Conservation (phyloP, 2,113 vertebrate genomes). For the Anoplopoma fimbria region DNA sequence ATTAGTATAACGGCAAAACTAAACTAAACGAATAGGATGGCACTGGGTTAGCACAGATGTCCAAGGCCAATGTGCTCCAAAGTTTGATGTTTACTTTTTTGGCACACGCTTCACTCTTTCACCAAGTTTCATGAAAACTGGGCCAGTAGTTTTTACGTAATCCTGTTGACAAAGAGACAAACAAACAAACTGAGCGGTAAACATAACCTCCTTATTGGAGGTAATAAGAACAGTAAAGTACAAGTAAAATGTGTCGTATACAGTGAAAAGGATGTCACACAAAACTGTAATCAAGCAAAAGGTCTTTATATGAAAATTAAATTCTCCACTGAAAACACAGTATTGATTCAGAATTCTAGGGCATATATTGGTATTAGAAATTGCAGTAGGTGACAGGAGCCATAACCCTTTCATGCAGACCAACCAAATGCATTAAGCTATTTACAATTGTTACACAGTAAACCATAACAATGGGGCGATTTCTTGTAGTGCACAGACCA, state of each 20-base stretch:
- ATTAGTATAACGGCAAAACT: neutral
- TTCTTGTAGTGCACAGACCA: no score
- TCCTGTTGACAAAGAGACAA: neutral
- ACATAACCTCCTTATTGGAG: neutral
- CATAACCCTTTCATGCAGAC: neutral
- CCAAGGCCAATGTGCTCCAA: neutral
- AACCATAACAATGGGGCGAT: neutral
- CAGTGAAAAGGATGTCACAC: neutral
- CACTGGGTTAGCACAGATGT: neutral
- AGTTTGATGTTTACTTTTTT: neutral
- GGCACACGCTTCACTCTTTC: neutral
- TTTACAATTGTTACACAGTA: neutral
- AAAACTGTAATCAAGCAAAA: neutral
- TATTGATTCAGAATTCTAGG: neutral
- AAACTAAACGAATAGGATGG: neutral
- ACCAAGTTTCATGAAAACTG: neutral
- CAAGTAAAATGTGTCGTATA: neutral
- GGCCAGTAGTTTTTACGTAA: neutral
- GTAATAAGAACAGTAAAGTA: neutral
- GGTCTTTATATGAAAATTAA: neutral
- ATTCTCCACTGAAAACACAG: neutral
- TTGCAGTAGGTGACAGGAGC: neutral
- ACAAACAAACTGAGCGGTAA: neutral
- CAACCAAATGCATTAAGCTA: neutral
- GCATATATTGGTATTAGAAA: neutral